Base-by-base conservation (phyloP, 2,888 invertebrate species). In the Craniophora ligustri region DNA sequence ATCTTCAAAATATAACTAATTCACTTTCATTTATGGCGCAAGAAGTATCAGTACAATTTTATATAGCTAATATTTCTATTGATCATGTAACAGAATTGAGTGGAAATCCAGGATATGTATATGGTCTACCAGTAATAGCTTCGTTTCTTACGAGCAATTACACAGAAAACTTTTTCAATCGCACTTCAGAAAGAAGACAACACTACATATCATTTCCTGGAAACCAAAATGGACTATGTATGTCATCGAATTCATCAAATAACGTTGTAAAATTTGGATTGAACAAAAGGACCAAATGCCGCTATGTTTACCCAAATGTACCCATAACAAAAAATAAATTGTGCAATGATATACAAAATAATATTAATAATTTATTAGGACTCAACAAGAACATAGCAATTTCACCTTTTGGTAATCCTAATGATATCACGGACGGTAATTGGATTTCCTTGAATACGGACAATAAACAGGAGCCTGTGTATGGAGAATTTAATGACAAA, bases 61-160 rank as follows among this genome's bases (percentile, higher is more conserved):
- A 84, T 44, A 72, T 92, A 49, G 68, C 79, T 5, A 89, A 90
- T 61, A 69, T 75, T 34, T 79, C 88, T 0, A 68, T 73, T n/a
- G 81, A 86, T 1, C 59, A 74, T 14, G 60, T 87, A 28, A 55
- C 88, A 23, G 70, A 77, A 61, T 72, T 93, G 11, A 97, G 97
- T 87, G 97, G 97, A 2, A 96, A 95, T 83, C 97, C 97, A 1
- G 97, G 97, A 2, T 98, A 98, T 76, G 78, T 95, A 5, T 70
- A 88, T 3, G 95, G 95, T 5, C 94, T 95, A 67, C 97, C 97
- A 0, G 86, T 97, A 23, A 84, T 95, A 49, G 80, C 83, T 21
- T 94, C 92, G 34, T 82, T 72, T 44, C 72, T 81, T 23, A 73
- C 80, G 60, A 74, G 56, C 28, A 87, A 93, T 66, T 76, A 87